phyloP scores from a whole-genome alignment of 2,797 vertebrate species.

The Silurus lanzhouensis region DNA sequence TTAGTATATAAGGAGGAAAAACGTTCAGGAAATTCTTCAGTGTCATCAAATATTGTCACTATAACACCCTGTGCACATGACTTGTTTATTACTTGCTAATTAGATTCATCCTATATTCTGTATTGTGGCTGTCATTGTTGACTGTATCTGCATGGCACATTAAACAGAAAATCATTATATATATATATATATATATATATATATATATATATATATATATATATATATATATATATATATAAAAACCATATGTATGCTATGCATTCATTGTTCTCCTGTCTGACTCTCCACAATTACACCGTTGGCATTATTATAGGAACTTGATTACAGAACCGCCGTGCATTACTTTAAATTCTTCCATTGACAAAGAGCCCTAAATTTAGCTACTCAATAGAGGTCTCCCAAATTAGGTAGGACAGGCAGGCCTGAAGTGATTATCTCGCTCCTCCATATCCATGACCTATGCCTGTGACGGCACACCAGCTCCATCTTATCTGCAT shows the following conservation, averaged over 20 bases:
- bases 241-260: neutral
- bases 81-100: neutral
- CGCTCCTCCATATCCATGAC: constrained; percentile 36
- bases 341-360: constrained; percentile 56
- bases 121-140: neutral
- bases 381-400: constrained; percentile 55
- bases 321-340: constrained; percentile 45
- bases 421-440: constrained; percentile 56
- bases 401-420: constrained; percentile 57
- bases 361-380: constrained; percentile 60
- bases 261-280: constrained; percentile 4
- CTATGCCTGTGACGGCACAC: constrained; percentile 31
- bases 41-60: neutral
- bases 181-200: too few species aligned
- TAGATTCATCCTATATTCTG: too few species aligned
- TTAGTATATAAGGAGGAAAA: neutral
- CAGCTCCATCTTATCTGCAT: constrained; percentile 46
- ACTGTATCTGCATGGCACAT: neutral
- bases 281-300: constrained; percentile 13
- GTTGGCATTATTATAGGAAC: constrained; percentile 12
- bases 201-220: too few species aligned
- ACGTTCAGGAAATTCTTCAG: neutral
- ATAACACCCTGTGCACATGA: neutral
- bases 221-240: too few species aligned
- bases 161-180: neutral